Evolutionary conservation across 2,888 invertebrate species (phyloP), one percentile per base, ranked within the genome.

Genomic region (Heliconius hortense): DNA sequence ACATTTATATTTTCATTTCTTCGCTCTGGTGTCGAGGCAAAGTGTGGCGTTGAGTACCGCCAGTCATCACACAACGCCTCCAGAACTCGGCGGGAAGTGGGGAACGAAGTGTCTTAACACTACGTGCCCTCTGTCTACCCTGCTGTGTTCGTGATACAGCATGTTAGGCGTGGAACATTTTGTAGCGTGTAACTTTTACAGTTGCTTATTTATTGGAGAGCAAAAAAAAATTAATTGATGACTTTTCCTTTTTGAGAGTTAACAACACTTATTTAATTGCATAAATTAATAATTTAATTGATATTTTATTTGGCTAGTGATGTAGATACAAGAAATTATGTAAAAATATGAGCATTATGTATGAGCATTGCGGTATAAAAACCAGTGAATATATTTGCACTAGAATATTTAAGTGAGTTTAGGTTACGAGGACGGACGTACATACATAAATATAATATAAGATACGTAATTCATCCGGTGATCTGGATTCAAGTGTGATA

Each of bases 401-500:
- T 15, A 56, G 56, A 56, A 56, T 39, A 53, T 28, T 31, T 69
- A 31, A 31, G 11, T 56, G 26, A 69, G 56, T 56, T 69, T 69
- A 35, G 31, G 56, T 56, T 69, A 69, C 31, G n/a, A 35, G 69
- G 56, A 68, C 53, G 68, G 28, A 53, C 48, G 11, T 15, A 43
- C 48, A 21, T 15, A 43, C 11, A n/a, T 56, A 56, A 2, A 56
- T 56, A n/a, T 56, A 56, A 11, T 4, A 35, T 66, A 13, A 68
- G 24, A 39, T 59, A 73, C 26, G 18, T 74, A 60, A 63, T 35
- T 48, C 21, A 15, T 69, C 48, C 62, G 69, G 67, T 74, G 68
- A n/a, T 35, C 74, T 70, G 7, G 13, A 69, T 74, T 53, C 4
- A 15, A 26, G 43, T 43, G 71, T 26, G 18, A 71, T 71, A 53